phyloP scores from a whole-genome alignment of 64 coral and sea anemone genomes.

The Montipora efflorescens region DNA sequence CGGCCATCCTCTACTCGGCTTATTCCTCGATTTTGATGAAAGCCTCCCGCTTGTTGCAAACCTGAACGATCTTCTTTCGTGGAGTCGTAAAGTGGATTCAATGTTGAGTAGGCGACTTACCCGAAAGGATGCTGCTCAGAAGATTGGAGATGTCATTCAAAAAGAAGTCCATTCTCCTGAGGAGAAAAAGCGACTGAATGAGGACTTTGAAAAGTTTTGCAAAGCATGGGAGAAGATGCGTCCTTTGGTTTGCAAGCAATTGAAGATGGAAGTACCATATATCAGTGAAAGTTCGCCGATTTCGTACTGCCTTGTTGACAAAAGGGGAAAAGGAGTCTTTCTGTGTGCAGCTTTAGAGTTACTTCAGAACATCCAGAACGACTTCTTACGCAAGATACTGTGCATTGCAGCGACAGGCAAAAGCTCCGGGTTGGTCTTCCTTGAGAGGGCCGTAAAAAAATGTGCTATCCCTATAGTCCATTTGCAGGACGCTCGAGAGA shows the following conservation, averaged over 20 bases:
- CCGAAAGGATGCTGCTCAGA: conserved; percentile 62
- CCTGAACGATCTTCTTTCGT: conserved; percentile 64
- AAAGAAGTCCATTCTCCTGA: conserved; percentile 26
- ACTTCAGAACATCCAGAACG: conserved; percentile 83
- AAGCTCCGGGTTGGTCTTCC: conserved; percentile 73
- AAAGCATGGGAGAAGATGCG: conserved; percentile 79
- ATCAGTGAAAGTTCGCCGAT: conserved; percentile 75
- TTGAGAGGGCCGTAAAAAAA: conserved; percentile 37
- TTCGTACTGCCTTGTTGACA: conserved; percentile 81
- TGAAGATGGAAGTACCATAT: conserved; percentile 29
- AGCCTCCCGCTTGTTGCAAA: conserved; percentile 61
- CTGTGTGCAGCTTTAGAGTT: conserved; percentile 67
- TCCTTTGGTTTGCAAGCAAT: conserved; percentile 6
- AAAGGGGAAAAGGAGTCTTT: conserved; percentile 55
- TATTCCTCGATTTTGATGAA: conserved; percentile 75
- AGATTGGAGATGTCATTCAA: conserved; percentile 77
- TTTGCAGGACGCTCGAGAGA: conserved; percentile 92
- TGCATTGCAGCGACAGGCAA: conserved; percentile 69
- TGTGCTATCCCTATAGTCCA: conserved; percentile 53
- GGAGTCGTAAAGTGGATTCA: conserved; percentile 75
- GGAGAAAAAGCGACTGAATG: conserved; percentile 2
- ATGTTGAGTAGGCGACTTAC: conserved; percentile 79
- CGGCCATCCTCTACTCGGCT: conserved; percentile 73
- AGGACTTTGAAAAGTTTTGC: conserved; percentile 83
- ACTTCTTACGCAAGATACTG: conserved; percentile 72